Evolutionary conservation across 2,888 invertebrate genomes (phyloP).

Genomic region (Nemurella pictetii): DNA sequence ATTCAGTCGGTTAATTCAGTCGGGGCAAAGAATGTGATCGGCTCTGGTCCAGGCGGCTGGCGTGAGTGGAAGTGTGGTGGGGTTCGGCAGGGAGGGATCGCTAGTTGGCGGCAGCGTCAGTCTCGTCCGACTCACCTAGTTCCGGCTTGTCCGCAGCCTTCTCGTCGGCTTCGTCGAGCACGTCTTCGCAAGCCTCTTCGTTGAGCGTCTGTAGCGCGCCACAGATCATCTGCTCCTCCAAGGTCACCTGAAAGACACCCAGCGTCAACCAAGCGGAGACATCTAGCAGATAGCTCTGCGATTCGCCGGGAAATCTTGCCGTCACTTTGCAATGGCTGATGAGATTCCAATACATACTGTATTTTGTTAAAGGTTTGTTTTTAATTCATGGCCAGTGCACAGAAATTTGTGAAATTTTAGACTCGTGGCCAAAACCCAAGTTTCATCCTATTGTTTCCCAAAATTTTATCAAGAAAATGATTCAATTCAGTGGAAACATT

Average conservation of each 20-base stretch:
- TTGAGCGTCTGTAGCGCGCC: slow-evolving; percentile 89
- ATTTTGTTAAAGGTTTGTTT: not conserved
- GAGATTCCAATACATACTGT: not conserved
- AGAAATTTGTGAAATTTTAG: too few species aligned
- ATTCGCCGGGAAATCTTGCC: not conserved
- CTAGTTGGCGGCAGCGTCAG: not conserved
- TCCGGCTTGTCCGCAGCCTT: slow-evolving; percentile 45
- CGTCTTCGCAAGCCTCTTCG: slow-evolving; percentile 92
- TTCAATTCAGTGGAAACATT: too few species aligned
- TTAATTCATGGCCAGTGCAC: too few species aligned
- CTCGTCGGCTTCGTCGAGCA: slow-evolving; percentile 66
- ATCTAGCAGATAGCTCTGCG: not conserved
- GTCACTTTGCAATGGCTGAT: too few species aligned
- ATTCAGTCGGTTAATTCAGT: not conserved
- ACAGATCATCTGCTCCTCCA: slow-evolving; percentile 94
- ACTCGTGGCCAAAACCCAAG: too few species aligned
- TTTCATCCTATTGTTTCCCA: too few species aligned
- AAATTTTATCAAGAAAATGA: too few species aligned
- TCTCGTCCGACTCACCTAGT: slow-evolving; percentile 38
- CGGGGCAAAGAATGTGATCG: too few species aligned
- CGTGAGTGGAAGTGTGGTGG: not conserved
- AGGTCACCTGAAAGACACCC: slow-evolving; percentile 69
- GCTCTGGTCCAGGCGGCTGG: too few species aligned
- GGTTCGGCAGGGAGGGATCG: not conserved
- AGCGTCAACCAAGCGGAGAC: not conserved